phyloP scores from a whole-genome alignment of 2,113 vertebrate species.

The Macrotus californicus region DNA sequence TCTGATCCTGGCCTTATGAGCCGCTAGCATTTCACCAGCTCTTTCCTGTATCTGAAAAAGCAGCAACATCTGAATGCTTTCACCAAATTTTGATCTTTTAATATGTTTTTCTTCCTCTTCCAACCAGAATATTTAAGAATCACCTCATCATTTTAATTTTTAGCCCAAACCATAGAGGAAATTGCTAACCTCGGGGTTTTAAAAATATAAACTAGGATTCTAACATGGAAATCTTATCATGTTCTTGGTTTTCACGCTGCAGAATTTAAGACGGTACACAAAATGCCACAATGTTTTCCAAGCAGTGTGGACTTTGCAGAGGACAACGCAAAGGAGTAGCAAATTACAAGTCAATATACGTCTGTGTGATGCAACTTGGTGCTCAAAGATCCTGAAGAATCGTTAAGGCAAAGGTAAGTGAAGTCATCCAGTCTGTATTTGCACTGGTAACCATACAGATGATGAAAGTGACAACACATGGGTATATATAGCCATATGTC shows the following conservation, averaged over 20 bases:
- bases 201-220: background rate
- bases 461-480: background rate
- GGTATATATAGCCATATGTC: no score
- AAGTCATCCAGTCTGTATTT: background rate
- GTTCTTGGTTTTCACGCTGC: background rate
- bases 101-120: background rate
- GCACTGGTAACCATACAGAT: background rate
- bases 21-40: background rate
- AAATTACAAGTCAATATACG: background rate
- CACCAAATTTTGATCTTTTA: background rate
- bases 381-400: background rate
- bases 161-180: background rate
- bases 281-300: constrained; percentile 53
- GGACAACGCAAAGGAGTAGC: background rate
- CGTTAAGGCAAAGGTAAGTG: background rate
- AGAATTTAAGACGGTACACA: background rate
- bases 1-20: background rate
- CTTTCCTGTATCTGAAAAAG: background rate
- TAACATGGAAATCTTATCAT: background rate
- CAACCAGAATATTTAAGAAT: background rate
- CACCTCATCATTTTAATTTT: background rate
- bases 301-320: background rate
- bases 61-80: background rate
- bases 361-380: background rate
- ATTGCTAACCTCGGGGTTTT: background rate